A percentile compares a stretch with the other conserved stretches of the same genome.
These are phyloP conservation scores for Elephas maximus DNA, from an alignment of 2,113 vertebrate genomes.

Conservation along the genomic window DNA sequence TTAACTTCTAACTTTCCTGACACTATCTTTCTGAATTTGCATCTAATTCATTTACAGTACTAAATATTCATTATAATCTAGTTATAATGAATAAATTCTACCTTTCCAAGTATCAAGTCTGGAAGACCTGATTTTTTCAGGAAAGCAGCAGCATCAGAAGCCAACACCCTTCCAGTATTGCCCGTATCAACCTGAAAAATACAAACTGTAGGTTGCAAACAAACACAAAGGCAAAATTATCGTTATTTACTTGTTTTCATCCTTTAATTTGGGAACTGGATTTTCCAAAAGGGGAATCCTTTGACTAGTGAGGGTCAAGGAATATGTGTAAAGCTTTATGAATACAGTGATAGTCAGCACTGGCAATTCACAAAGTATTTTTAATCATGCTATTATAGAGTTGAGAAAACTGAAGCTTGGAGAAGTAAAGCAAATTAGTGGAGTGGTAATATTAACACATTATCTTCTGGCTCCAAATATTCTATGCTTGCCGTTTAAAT, in stretches of 20 bases:
- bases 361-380: neutral
- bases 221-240: conserved; percentile 58
- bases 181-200: conserved; percentile 94
- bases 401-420: conserved; percentile 1
- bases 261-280: conserved; percentile 26
- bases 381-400: neutral
- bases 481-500: conserved; percentile 53
- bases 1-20: conserved; percentile 34
- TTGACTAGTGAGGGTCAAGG: neutral
- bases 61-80: conserved; percentile 45
- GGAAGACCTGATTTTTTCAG: conserved; percentile 97
- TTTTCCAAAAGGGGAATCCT: conserved; percentile 65
- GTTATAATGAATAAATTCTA: conserved; percentile 82
- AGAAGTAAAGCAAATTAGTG: conserved; percentile 17
- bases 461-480: conserved; percentile 31
- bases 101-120: conserved; percentile 97
- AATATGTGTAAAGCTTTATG: neutral
- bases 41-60: neutral
- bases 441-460: conserved; percentile 25
- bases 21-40: conserved; percentile 40
- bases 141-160: conserved; percentile 97
- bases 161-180: conserved; percentile 94
- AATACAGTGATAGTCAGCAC: neutral
- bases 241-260: conserved; percentile 49
- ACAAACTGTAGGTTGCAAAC: conserved; percentile 52